Conservation (phyloP, 2,113 vertebrate genomes). For the Melanotaenia duboulayi region DNA sequence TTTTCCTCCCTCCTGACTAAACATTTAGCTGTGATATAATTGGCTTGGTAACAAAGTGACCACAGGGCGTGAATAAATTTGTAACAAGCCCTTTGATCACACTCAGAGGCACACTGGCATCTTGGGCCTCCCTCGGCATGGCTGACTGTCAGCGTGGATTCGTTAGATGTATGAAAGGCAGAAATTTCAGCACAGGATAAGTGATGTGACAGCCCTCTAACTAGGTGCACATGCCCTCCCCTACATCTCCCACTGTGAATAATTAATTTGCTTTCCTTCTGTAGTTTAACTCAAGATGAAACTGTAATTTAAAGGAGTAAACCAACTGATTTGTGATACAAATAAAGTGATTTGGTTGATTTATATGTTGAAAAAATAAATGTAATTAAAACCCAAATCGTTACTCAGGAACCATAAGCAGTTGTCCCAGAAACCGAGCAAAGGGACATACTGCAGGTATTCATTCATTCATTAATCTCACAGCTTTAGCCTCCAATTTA, state of each 20-base stretch:
- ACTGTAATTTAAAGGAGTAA: not conserved
- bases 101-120: conserved; percentile 41
- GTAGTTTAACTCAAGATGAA: conserved; percentile 22
- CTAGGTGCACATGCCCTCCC: conserved; percentile 7
- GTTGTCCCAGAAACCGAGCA: too few species aligned
- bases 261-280: conserved; percentile 7
- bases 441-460: too few species aligned
- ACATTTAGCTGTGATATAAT: conserved; percentile 73
- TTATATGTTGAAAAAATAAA: not conserved
- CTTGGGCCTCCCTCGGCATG: conserved; percentile 47
- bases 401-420: too few species aligned
- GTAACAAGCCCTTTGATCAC: conserved; percentile 65
- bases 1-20: conserved; percentile 63
- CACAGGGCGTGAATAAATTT: conserved; percentile 67
- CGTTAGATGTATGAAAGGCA: conserved; percentile 44
- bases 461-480: too few species aligned
- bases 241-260: conserved; percentile 4
- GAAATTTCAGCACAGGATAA: conserved; percentile 24
- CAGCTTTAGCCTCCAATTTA: too few species aligned
- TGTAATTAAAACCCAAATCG: not conserved
- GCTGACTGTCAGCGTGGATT: conserved; percentile 51
- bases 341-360: not conserved
- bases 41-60: conserved; percentile 72
- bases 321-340: not conserved
- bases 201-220: conserved; percentile 27